These are phyloP conservation scores for Thamnaconus septentrionalis DNA, from an alignment of 2,113 vertebrate genomes.

Conservation along the genomic window DNA sequence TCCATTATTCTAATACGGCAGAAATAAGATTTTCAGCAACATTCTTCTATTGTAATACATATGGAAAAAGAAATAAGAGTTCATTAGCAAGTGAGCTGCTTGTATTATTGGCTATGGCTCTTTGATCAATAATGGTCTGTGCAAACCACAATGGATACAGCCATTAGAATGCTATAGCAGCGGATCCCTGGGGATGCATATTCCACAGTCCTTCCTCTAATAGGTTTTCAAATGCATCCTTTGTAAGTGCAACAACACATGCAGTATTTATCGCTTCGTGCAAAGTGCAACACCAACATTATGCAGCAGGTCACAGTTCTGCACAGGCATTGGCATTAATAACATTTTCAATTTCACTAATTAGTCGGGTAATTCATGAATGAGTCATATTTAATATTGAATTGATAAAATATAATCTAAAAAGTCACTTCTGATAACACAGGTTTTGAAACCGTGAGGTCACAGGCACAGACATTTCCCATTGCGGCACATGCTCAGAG, in stretches of 20 bases:
- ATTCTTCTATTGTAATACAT: conserved; percentile 21
- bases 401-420: not conserved
- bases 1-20: no score
- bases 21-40: not conserved
- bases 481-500: conserved; percentile 53
- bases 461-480: conserved; percentile 36
- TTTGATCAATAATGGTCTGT: conserved; percentile 67
- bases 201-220: conserved; percentile 63
- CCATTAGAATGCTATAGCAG: conserved; percentile 67
- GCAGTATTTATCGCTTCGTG: conserved; percentile 60
- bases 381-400: not conserved
- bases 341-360: not conserved
- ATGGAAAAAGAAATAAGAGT: conserved; percentile 45
- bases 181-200: conserved; percentile 57
- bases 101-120: conserved; percentile 55
- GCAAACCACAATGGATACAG: conserved; percentile 68
- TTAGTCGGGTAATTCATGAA: conserved; percentile 1
- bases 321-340: conserved; percentile 15
- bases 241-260: conserved; percentile 67
- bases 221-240: conserved; percentile 70
- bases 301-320: conserved; percentile 19
- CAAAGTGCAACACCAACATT: conserved; percentile 51
- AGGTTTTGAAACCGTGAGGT: conserved; percentile 8
- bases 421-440: conserved; percentile 3
- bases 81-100: conserved; percentile 50